Evolutionary conservation across 2,797 vertebrate species (phyloP).

Genomic region (Balearica regulorum): DNA sequence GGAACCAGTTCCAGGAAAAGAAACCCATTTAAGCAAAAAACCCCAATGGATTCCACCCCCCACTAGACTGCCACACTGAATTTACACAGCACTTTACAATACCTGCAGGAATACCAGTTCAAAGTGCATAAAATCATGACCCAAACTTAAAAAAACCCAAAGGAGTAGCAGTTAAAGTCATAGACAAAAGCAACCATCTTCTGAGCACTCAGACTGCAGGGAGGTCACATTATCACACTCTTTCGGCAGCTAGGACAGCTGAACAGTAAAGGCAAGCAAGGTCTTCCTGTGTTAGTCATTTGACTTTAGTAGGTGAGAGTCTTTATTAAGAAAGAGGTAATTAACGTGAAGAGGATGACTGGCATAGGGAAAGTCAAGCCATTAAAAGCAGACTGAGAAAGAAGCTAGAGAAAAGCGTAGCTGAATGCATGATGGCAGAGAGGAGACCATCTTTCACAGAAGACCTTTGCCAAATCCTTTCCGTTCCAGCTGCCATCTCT

Average conservation of each 20-base stretch:
- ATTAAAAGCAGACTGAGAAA: neutral
- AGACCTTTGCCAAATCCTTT: neutral
- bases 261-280: neutral
- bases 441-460: neutral
- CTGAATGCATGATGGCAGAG: neutral
- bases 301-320: neutral
- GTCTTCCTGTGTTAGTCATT: neutral
- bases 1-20: neutral
- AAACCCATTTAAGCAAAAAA: neutral
- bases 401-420: neutral
- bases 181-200: neutral
- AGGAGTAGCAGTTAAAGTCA: neutral
- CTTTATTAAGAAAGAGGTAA: neutral
- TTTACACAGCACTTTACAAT: neutral
- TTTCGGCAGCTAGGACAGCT: neutral
- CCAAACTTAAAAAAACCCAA: neutral
- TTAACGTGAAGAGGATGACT: neutral
- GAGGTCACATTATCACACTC: neutral
- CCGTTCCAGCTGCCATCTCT: neutral
- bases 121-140: neutral
- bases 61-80: neutral
- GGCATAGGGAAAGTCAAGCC: neutral
- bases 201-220: neutral
- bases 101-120: neutral
- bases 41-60: neutral